phyloP scores from a whole-genome alignment of 2,888 invertebrate genomes.

The Cordylochernes scorpioides region DNA sequence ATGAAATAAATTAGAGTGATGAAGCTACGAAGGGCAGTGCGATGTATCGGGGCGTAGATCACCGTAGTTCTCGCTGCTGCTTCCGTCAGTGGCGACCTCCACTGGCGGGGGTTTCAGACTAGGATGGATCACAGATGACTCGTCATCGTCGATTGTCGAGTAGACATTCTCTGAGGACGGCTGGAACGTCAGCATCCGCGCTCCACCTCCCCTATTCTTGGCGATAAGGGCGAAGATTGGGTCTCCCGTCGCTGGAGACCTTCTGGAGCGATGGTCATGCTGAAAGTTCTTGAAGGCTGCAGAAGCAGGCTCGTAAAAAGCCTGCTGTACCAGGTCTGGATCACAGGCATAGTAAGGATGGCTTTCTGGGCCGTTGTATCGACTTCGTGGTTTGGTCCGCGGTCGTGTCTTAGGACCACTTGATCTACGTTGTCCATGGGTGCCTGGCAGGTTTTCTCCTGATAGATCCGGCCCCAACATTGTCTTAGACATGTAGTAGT shows the following conservation, averaged over 20 bases:
- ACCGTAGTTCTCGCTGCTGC: background rate
- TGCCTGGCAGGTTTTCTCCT: background rate
- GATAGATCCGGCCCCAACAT: conserved; percentile 12
- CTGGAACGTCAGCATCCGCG: conserved; percentile 6
- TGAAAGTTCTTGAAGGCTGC: too few species aligned
- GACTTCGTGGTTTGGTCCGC: background rate
- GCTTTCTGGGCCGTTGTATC: conserved; percentile 5
- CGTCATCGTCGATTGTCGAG: conserved; percentile 11
- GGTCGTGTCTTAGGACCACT: too few species aligned
- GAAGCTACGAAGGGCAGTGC: too few species aligned
- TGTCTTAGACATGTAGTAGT: conserved; percentile 11
- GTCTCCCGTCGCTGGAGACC: background rate
- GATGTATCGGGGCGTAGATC: conserved; percentile 1
- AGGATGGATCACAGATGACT: background rate
- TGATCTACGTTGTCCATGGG: too few species aligned
- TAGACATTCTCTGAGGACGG: conserved; percentile 11
- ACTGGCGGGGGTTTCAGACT: background rate
- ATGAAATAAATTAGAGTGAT: too few species aligned
- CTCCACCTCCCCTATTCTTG: conserved; percentile 5
- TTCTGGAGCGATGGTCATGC: too few species aligned
- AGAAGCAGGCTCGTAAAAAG: conserved; percentile 7
- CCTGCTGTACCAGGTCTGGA: conserved; percentile 7
- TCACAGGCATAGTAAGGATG: conserved; percentile 6
- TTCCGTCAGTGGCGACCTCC: too few species aligned
- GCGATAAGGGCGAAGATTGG: conserved; percentile 5